A percentile compares a stretch with the other conserved stretches of the same genome.
Evolutionary conservation across 2,797 vertebrate genomes (phyloP).

Genomic region (Saxicola maurus): DNA sequence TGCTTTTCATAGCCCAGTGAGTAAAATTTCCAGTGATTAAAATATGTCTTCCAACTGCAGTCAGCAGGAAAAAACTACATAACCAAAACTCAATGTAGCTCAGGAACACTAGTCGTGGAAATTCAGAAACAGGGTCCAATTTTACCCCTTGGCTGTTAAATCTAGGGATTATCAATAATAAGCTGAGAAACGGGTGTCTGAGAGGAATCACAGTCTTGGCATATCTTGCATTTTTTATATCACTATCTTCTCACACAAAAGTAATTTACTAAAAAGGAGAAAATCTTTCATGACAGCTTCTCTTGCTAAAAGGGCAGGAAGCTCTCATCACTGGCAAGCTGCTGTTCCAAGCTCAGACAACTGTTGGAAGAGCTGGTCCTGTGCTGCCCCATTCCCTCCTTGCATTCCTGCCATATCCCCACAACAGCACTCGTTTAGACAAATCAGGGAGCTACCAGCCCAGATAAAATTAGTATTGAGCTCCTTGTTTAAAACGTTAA

Average conservation of each 20-base stretch:
- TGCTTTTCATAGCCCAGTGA: background rate
- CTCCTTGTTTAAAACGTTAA: background rate
- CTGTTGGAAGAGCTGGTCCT: background rate
- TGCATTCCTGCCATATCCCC: background rate
- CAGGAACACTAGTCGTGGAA: background rate
- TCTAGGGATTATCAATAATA: background rate
- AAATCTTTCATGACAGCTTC: background rate
- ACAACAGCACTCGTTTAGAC: background rate
- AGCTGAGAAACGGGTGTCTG: background rate
- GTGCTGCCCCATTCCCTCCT: background rate
- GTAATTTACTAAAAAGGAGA: background rate
- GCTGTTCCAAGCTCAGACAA: background rate
- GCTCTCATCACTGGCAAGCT: background rate
- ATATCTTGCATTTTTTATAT: background rate
- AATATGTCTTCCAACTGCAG: background rate
- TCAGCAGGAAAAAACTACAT: background rate
- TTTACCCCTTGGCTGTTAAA: background rate
- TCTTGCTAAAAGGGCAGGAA: background rate
- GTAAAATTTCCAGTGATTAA: background rate
- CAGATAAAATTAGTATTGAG: background rate
- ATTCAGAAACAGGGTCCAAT: background rate
- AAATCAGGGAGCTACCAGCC: background rate
- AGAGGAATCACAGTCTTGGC: background rate
- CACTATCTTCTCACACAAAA: background rate
- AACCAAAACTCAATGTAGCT: background rate